Base-by-base conservation (phyloP, 2,113 vertebrate genomes). In the Calidris pygmaea region DNA sequence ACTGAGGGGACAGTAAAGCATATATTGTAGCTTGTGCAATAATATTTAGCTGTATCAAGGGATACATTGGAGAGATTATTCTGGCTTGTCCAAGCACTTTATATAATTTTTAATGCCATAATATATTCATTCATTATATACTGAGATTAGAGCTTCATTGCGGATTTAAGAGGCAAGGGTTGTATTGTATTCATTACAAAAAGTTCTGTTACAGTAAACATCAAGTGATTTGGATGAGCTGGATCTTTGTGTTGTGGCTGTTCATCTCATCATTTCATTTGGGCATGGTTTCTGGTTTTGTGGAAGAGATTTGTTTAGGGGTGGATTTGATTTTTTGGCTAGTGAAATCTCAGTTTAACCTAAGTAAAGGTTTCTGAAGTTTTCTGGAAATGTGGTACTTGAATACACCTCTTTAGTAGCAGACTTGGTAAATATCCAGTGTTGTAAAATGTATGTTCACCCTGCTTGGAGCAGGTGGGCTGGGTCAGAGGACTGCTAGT, bases 1-100 rank as follows among this genome's bases (percentile, higher is more conserved):
- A 29, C 37, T 43, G 45, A 85, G 66, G 82, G 79, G 68, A 88
- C 47, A 75, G 60, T 75, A 80, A 56, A 12, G 21, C 79, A 93
- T 83, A 65, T 50, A 60, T 82, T 75, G 70, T 71, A 78, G 39
- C 60, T 52, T 68, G 22, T 82, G 79, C 39, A 45, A 17, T 92
- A 91, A 85, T 84, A 47, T 74, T 92, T 35, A 90, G 43, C 43
- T 90, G 14, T 84, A 41, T 84, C 85, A 50, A 78, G 87, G 68
- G 90, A 92, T 91, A 15, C 18, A 3, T 59, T 82, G 48, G 37
- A 26, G 74, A 75, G 59, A 30, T 20, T 27, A 6, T 41, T 60
- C 14, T 58, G 45, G 20, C 43, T 91, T 87, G 58, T 45, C 16
- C 24, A 60, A 67, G 34, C 18, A 39, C 60, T 84, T 84, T 32